Percentiles rank a stretch among this genome's conserved stretches.
phyloP scores from a whole-genome alignment of 2,113 vertebrate genomes.

The Hepsetus odoe region DNA sequence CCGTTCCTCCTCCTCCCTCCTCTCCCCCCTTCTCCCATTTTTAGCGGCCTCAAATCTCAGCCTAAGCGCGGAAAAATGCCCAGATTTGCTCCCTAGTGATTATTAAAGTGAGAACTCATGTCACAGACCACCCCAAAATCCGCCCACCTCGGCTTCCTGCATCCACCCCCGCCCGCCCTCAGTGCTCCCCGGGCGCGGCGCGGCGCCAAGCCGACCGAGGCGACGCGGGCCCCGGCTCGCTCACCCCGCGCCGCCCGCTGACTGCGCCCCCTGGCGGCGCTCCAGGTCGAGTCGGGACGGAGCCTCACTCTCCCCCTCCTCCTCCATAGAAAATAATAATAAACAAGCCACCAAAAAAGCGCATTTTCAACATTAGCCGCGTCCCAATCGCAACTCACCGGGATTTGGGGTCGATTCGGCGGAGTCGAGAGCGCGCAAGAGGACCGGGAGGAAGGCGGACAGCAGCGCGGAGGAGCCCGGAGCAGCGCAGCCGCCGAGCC shows the following conservation, averaged over 20 bases:
- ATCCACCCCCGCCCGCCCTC: background rate
- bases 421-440: constrained; percentile 64
- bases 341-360: constrained; percentile 58
- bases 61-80: constrained; percentile 52
- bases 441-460: constrained; percentile 73
- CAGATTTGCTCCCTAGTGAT: too few species aligned
- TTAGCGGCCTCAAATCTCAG: constrained; percentile 52
- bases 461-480: constrained; percentile 78
- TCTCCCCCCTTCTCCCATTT: constrained; percentile 26
- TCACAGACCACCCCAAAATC: too few species aligned
- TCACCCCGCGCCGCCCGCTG: constrained; percentile 17
- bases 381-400: constrained; percentile 70
- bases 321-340: constrained; percentile 70
- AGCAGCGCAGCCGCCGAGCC: constrained; percentile 79
- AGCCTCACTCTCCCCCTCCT: constrained; percentile 70
- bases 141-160: too few species aligned
- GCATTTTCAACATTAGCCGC: constrained; percentile 21
- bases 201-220: background rate
- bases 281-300: background rate
- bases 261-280: constrained; percentile 51
- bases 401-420: constrained; percentile 69
- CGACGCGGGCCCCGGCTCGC: constrained; percentile 17
- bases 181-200: background rate
- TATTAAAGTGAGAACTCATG: too few species aligned
- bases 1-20: background rate